A percentile compares a stretch with the other conserved stretches of the same genome.
These are phyloP conservation scores for Meloidogyne floridensis DNA, from an alignment of 1,140 invertebrate genomes.

Conservation along the genomic window DNA sequence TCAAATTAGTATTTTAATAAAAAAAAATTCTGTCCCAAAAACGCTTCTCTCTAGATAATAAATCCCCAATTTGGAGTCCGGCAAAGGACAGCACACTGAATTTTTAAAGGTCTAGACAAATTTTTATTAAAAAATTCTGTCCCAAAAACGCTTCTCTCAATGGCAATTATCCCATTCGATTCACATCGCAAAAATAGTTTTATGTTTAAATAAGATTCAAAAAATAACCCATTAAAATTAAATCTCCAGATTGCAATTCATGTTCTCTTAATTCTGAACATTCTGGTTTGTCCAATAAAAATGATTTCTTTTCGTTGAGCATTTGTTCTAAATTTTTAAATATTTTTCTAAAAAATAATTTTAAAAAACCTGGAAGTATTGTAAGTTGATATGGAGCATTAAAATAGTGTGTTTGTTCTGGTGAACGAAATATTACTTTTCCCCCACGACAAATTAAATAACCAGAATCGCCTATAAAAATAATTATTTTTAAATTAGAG, in stretches of 20 bases:
- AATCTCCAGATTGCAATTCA: slow-evolving; percentile 87
- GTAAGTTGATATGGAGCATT: slow-evolving; percentile 96
- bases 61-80: too few species aligned
- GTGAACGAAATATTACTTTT: slow-evolving; percentile 83
- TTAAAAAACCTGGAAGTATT: slow-evolving; percentile 79
- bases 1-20: too few species aligned
- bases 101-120: too few species aligned
- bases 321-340: slow-evolving; percentile 24
- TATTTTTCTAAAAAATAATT: slow-evolving; percentile 33
- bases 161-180: too few species aligned
- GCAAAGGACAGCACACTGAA: too few species aligned
- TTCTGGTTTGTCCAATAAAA: slow-evolving; percentile 75
- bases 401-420: slow-evolving; percentile 96
- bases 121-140: too few species aligned
- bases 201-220: neutral
- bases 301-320: slow-evolving; percentile 45
- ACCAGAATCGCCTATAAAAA: slow-evolving; percentile 79
- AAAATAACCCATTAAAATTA: slow-evolving; percentile 76
- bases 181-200: too few species aligned
- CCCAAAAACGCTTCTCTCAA: too few species aligned
- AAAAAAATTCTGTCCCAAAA: too few species aligned
- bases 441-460: slow-evolving; percentile 84
- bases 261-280: slow-evolving; percentile 87
- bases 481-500: neutral
- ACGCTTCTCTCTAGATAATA: too few species aligned